These are phyloP conservation scores for Cantharis rustica DNA, from an alignment of 2,888 invertebrate species.

Conservation along the genomic window DNA sequence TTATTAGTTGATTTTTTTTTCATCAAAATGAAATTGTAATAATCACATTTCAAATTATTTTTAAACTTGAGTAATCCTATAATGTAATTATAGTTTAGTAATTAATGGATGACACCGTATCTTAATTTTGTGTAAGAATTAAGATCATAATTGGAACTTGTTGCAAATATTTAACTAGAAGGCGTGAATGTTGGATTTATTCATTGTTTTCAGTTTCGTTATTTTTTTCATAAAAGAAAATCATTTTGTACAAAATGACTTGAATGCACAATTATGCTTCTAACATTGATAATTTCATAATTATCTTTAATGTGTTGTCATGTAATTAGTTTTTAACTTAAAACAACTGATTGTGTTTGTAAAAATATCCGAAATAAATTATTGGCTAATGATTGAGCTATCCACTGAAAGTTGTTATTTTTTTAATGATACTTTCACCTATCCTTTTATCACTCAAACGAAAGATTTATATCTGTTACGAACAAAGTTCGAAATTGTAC, in stretches of 20 bases:
- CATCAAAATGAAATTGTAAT: neutral
- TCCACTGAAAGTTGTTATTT: neutral
- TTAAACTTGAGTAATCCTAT: neutral
- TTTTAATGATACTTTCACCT: too few species aligned
- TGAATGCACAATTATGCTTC: neutral
- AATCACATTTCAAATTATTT: neutral
- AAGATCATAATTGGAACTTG: neutral
- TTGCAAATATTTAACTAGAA: neutral
- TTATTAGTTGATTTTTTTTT: constrained; percentile 37
- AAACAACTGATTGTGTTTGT: neutral
- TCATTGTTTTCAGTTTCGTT: neutral
- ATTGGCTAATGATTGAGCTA: neutral
- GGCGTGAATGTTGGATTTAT: neutral
- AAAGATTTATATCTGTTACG: too few species aligned
- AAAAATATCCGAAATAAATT: neutral
- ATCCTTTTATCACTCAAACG: too few species aligned
- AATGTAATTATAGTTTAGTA: neutral
- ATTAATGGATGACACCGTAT: neutral
- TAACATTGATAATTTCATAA: neutral
- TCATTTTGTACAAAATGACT: neutral
- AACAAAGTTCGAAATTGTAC: too few species aligned
- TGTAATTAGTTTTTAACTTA: neutral
- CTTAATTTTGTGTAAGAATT: neutral
- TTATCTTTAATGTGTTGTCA: neutral
- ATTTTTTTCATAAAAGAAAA: neutral